These are phyloP conservation scores for Mustelus asterias DNA, from an alignment of 2,113 vertebrate species.

Conservation along the genomic window DNA sequence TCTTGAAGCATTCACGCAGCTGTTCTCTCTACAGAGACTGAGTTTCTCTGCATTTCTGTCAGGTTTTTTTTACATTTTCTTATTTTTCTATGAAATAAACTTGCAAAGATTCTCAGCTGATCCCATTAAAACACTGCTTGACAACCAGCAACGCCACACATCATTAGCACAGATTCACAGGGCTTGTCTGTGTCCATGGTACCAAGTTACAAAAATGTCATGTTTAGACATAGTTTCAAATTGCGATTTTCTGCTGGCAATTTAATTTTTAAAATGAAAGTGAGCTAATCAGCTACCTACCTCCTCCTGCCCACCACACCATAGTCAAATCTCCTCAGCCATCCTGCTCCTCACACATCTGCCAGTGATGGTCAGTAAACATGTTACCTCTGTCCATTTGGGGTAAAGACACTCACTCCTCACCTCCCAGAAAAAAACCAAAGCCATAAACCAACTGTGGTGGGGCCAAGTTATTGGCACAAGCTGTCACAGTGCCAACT, in stretches of 20 bases:
- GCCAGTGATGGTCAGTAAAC: neutral
- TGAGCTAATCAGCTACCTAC: neutral
- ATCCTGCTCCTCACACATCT: neutral
- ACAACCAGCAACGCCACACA: neutral
- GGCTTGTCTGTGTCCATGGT: neutral
- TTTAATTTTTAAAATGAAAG: neutral
- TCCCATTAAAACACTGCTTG: neutral
- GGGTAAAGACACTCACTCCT: neutral
- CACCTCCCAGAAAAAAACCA: neutral
- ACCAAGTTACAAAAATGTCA: neutral
- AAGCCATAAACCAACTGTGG: neutral
- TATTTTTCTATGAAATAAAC: neutral
- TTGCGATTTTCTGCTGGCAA: neutral
- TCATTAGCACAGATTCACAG: neutral
- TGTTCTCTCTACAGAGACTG: neutral
- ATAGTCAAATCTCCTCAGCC: neutral
- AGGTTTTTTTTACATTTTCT: neutral
- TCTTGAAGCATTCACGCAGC: neutral
- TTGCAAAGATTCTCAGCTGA: neutral
- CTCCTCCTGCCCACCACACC: neutral
- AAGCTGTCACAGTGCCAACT: neutral
- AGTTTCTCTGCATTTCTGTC: neutral
- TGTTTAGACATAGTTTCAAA: neutral
- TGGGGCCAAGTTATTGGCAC: neutral
- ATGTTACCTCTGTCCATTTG: neutral